These are phyloP conservation scores for Standfussiana lucernea DNA, from an alignment of 2,888 invertebrate genomes.

Conservation along the genomic window DNA sequence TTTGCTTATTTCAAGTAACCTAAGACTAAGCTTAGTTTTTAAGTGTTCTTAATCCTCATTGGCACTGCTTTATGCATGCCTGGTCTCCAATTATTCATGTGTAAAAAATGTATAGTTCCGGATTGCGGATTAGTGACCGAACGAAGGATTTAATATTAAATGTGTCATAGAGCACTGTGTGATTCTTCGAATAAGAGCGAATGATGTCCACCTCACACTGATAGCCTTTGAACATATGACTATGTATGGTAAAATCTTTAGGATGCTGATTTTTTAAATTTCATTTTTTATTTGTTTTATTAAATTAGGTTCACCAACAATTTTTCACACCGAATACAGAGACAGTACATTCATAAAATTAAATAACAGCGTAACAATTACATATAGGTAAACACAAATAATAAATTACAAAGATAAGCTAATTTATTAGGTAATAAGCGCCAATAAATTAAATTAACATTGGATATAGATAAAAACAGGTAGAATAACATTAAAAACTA, in stretches of 20 bases:
- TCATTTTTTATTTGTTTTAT: no score
- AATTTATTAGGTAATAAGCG: no score
- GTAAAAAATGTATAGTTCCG: constrained; percentile 31
- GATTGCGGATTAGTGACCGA: constrained; percentile 37
- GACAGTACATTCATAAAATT: no score
- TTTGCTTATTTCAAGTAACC: neutral
- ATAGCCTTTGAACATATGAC: constrained; percentile 16
- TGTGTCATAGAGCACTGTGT: constrained; percentile 14
- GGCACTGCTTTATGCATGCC: neutral
- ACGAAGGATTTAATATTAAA: constrained; percentile 20
- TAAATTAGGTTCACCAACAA: no score
- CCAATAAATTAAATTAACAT: no score
- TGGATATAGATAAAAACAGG: no score
- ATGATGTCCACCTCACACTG: constrained; percentile 2
- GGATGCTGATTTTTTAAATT: no score
- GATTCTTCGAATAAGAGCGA: neutral
- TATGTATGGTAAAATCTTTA: neutral
- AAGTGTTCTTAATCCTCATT: constrained; percentile 9
- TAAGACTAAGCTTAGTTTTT: constrained; percentile 2
- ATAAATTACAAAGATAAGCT: no score
- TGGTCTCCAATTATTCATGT: constrained; percentile 14
- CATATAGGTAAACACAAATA: no score
- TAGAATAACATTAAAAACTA: no score
- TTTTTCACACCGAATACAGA: no score
- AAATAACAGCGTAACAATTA: no score